phyloP scores from a whole-genome alignment of 2,797 vertebrate genomes.

The Lutjanus campechanus region DNA sequence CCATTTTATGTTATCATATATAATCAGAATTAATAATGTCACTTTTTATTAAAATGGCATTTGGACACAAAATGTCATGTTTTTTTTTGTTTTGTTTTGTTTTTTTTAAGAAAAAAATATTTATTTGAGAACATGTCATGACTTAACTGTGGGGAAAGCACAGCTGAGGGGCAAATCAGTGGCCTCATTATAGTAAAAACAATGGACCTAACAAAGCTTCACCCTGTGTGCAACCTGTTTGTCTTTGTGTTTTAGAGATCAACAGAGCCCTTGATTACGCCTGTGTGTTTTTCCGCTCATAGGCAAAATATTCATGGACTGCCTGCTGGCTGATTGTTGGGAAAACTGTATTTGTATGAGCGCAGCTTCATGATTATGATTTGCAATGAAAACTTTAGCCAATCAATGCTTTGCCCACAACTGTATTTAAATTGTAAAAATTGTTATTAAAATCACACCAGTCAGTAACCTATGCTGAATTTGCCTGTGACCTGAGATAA shows the following conservation, averaged over 20 bases:
- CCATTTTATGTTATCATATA: background rate
- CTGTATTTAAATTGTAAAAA: slow-evolving; percentile 19
- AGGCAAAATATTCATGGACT: slow-evolving; percentile 25
- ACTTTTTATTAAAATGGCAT: background rate
- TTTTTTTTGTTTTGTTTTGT: background rate
- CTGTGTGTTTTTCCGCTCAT: slow-evolving; percentile 17
- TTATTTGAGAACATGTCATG: slow-evolving; percentile 5
- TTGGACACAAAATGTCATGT: slow-evolving; percentile 4
- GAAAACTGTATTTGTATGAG: slow-evolving; percentile 30
- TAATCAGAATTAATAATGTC: background rate
- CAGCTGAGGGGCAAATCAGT: slow-evolving; percentile 36
- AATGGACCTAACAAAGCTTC: slow-evolving; percentile 1
- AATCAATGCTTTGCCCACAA: background rate
- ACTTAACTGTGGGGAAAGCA: slow-evolving; percentile 23
- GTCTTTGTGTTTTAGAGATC: slow-evolving; percentile 1
- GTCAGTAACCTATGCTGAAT: slow-evolving; percentile 2
- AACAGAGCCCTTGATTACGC: slow-evolving; percentile 38
- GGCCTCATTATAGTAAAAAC: slow-evolving; percentile 44
- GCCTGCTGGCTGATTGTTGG: slow-evolving; percentile 3
- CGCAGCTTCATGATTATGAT: slow-evolving; percentile 12
- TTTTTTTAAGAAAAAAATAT: background rate
- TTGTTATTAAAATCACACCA: slow-evolving; percentile 8
- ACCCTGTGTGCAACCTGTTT: background rate
- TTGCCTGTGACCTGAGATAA: slow-evolving; percentile 1
- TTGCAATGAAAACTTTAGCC: slow-evolving; percentile 8